Evolutionary conservation across 2,797 vertebrate genomes (phyloP).

Genomic region (Falco cherrug): DNA sequence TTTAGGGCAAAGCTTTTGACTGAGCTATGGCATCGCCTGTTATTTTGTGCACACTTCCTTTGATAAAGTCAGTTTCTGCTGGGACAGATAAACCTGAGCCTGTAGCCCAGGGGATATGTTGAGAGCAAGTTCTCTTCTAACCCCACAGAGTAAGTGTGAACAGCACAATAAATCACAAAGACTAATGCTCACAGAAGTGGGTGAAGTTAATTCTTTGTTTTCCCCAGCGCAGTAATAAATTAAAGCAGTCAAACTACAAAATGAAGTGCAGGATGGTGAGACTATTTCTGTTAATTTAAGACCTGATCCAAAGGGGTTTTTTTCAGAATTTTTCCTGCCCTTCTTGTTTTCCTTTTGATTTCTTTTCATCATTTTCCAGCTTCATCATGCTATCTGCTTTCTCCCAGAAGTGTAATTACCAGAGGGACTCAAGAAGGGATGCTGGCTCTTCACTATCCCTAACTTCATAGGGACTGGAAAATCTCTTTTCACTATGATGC

Average conservation of each 20-base stretch:
- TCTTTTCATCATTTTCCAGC: neutral
- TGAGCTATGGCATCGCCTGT: neutral
- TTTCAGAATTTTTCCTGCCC: neutral
- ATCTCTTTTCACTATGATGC: neutral
- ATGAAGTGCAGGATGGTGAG: neutral
- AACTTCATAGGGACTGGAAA: neutral
- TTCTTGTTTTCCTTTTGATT: neutral
- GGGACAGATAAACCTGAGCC: neutral
- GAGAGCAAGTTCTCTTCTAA: neutral
- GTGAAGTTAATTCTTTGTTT: neutral
- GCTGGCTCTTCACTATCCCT: neutral
- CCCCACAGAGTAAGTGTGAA: neutral
- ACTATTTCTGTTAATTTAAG: neutral
- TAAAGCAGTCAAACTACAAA: neutral
- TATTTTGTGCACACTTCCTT: neutral
- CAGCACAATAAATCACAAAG: neutral
- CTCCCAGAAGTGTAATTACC: conserved; percentile 10
- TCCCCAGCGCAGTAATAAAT: neutral
- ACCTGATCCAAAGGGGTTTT: neutral
- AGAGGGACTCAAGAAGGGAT: neutral
- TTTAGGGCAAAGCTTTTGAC: neutral
- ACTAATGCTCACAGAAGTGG: neutral
- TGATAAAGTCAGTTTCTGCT: neutral
- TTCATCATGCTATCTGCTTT: neutral
- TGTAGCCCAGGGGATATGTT: neutral